Conservation (phyloP, 2,888 invertebrate genomes). For the Caradrina clavipalpis region DNA sequence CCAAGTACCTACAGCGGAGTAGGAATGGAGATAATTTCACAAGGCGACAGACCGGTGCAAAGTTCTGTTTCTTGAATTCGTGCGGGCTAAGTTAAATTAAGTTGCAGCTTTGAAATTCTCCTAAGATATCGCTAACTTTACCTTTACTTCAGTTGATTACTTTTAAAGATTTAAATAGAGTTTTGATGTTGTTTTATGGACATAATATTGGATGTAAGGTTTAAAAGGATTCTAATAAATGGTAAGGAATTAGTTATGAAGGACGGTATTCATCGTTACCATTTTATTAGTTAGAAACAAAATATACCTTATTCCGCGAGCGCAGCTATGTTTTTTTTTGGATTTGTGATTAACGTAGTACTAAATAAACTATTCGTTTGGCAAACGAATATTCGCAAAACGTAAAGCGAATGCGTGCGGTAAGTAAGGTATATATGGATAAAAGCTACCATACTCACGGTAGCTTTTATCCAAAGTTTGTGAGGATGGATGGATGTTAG, state of each 20-base stretch:
- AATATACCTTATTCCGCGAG: no score
- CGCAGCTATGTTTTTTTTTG: no score
- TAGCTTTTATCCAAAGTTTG: no score
- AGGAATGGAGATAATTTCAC: constrained; percentile 25
- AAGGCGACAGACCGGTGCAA: constrained; percentile 11
- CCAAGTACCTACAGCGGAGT: constrained; percentile 5
- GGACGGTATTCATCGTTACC: neutral
- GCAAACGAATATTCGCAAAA: no score
- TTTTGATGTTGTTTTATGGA: constrained; percentile 12
- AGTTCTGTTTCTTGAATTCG: constrained; percentile 36
- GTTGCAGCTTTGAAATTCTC: constrained; percentile 33
- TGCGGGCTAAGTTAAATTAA: constrained; percentile 47
- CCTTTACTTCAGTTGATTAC: constrained; percentile 43
- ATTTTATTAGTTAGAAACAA: neutral
- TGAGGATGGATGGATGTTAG: no score
- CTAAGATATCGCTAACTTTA: constrained; percentile 27
- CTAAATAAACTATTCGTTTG: no score
- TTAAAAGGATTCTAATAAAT: neutral
- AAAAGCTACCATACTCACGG: no score
- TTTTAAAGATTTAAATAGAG: constrained; percentile 36
- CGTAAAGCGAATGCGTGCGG: no score
- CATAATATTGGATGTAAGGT: constrained; percentile 9
- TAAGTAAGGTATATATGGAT: no score
- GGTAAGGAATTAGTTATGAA: neutral
- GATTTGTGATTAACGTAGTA: no score